These are phyloP conservation scores for Sturnira hondurensis DNA, from an alignment of 2,113 vertebrate genomes.

Conservation along the genomic window DNA sequence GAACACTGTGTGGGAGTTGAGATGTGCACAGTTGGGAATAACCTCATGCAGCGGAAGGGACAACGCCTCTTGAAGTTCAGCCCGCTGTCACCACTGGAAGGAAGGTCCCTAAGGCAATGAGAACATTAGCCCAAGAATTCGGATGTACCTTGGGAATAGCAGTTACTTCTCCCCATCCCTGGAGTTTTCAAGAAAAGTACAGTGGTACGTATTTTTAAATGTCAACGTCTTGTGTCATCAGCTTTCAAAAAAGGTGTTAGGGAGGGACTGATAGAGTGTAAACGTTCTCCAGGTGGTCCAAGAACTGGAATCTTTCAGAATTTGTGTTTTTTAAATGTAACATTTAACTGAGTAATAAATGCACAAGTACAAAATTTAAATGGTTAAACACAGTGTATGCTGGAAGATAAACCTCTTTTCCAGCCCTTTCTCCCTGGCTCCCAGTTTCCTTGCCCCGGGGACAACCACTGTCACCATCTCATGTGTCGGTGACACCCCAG, in stretches of 20 bases:
- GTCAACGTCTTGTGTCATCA: slow-evolving; percentile 31
- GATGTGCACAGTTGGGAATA: not conserved
- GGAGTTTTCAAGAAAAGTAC: slow-evolving; percentile 26
- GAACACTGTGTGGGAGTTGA: accelerated
- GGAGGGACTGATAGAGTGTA: not conserved
- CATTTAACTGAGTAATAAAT: not conserved
- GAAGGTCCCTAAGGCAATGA: not conserved
- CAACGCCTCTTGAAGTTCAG: not conserved
- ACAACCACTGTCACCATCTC: not conserved
- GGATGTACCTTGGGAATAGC: not conserved
- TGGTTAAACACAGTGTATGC: not conserved
- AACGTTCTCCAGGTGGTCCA: not conserved
- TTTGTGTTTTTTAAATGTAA: not conserved
- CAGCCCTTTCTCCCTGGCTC: not conserved
- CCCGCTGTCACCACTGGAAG: not conserved
- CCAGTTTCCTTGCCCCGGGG: not conserved
- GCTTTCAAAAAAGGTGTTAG: not conserved
- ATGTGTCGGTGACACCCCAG: not conserved
- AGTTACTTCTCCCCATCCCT: not conserved
- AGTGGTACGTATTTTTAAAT: slow-evolving; percentile 48
- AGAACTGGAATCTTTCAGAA: slow-evolving; percentile 1
- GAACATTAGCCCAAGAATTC: not conserved
- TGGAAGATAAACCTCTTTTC: not conserved
- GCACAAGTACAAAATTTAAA: not conserved
- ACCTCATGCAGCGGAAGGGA: not conserved